Base-by-base conservation (phyloP, 2,888 invertebrate genomes). In the Pheosia tremula region DNA sequence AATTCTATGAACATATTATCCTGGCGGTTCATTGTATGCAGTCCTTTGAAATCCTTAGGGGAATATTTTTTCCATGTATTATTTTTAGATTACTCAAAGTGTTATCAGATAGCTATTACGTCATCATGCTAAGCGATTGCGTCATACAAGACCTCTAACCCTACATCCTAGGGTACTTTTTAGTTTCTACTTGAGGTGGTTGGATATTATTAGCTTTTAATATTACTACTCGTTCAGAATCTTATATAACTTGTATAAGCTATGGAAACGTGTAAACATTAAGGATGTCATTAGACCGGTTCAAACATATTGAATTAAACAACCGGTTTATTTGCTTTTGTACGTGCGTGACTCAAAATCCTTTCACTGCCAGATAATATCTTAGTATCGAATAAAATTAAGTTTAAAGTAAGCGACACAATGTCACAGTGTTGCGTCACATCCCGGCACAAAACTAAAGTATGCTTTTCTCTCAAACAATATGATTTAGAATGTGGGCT, bases 201-300 rank as follows among this genome's bases (percentile, higher is more conserved):
- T 6, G 8, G 24, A 8, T 24, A 8, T 7, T 41, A 41, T 41
- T 24, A 24, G 24, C 1, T 24, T 24, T 24, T 24, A 24, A 24
- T 24, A 24, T 24, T 24, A 24, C 24, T 24, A 24, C 24, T 24
- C 24, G 24, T 24, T 1, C 24, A 24, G 24, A 24, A 50, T 3
- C 50, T 50, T 50, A 50, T 24, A 50, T 50, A 50, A 50, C 50
- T 0, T 13, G 4, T 50, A 49, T 13, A 24, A 24, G 24, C 2
- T 24, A 24, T 24, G 24, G 24, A 24, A 24, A 24, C 24, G 24
- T 24, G 24, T 24, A 24, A 1, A 24, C 24, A 49, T 49, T n/a
- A 53, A 53, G 53, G 37, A 53, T 37, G 53, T 37, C 37, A 53
- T 37, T 53, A 11, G 9, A 53, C 53, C 53, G 37, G 52, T 53